Base-by-base conservation (phyloP, 2,888 invertebrate genomes). In the Sipha maydis region DNA sequence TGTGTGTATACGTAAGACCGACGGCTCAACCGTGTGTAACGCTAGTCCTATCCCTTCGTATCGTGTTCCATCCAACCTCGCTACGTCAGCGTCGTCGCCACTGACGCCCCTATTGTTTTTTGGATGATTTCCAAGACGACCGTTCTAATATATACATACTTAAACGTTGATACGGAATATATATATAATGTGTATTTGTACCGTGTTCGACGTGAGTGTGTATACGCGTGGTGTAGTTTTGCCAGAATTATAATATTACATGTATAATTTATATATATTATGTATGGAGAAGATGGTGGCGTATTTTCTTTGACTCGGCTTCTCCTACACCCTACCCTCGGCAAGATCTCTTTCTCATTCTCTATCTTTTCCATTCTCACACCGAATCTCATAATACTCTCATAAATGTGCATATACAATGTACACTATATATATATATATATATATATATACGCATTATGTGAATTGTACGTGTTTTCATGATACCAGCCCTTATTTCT, bases 61-160 rank as follows among this genome's bases (percentile, higher is more conserved):
- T 7, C 67, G 69, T 69, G 28, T 14, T 1, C 28, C 28, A 1
- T 17, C 34, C 19, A 19, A 7, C 34, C 9, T 21, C 38, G 38
- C 38, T 28, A 71, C 71, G 71, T n/a, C 31, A 14, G 31, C 31
- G 9, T 31, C 73, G 5, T 19, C 73, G 31, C 34, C 73, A 34
- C 73, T 73, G 73, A 73, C 38, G 38, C 38, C 75, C 25, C 17
- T 28, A 56, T 38, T 19, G 71, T 61, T 84, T 84, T 84, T 84
- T 84, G 84, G 84, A 84, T 8, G 3, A 76, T 28, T 67, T 31
- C 84, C 84, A 84, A 76, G 61, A 76, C 84, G 11, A 25, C 21
- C 76, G 21, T 19, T 25, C 17, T 14, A n/a, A 54, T 34, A n/a
- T n/a, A 41, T 41, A 80, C 17, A 38, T 4, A 3, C 25, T 19